A percentile compares a stretch with the other conserved stretches of the same genome.
Evolutionary conservation across 2,113 vertebrate genomes (phyloP).

Genomic region (Euleptes europaea): DNA sequence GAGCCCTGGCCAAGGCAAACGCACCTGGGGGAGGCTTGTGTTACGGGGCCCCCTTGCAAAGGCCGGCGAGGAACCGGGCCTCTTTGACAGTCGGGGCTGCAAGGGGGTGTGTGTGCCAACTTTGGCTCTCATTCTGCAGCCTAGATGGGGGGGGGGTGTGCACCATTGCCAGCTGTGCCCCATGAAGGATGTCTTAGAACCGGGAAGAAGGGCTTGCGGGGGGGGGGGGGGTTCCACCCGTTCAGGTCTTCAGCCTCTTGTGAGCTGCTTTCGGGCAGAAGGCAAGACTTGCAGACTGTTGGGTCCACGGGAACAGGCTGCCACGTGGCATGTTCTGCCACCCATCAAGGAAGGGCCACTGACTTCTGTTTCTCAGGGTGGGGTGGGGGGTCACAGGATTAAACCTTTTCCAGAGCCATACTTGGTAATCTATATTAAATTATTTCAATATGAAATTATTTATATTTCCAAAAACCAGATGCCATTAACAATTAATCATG

Average conservation of each 20-base stretch:
- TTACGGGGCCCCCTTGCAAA: conserved; percentile 49
- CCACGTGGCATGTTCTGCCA: too few relatives aligned
- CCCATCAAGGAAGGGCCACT: background rate
- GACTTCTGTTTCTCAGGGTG: too few relatives aligned
- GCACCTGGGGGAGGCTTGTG: conserved; percentile 60
- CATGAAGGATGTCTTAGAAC: background rate
- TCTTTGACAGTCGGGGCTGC: conserved; percentile 31
- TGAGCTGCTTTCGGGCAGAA: too few relatives aligned
- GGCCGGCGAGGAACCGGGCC: conserved; percentile 8
- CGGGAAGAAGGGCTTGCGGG: background rate
- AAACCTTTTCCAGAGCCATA: too few relatives aligned
- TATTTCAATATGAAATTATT: too few relatives aligned
- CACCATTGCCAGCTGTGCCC: background rate
- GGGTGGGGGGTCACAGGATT: too few relatives aligned
- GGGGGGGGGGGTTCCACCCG: too few relatives aligned
- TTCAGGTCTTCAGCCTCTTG: background rate
- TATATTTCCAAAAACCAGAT: too few relatives aligned
- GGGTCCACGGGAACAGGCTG: too few relatives aligned
- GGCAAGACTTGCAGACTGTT: background rate
- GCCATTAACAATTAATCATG: too few relatives aligned
- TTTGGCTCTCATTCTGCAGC: background rate
- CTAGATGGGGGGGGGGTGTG: background rate
- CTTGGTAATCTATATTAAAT: too few relatives aligned
- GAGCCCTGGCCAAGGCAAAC: conserved; percentile 45
- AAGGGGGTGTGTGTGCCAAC: background rate